Conservation (phyloP, 2,888 invertebrate genomes). For the Chymomyza procnemis region DNA sequence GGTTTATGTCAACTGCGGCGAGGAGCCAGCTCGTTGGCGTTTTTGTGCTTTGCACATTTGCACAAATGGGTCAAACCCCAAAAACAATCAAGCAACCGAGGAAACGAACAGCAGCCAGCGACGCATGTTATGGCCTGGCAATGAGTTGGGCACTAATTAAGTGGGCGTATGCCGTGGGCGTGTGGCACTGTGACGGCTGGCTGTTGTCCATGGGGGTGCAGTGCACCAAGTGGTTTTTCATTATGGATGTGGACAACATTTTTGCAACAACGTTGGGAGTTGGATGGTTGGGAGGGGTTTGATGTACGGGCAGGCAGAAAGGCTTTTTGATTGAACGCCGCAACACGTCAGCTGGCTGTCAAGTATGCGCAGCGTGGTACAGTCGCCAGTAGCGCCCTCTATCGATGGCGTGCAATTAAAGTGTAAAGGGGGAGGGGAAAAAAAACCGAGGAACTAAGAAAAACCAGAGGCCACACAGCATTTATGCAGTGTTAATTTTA, state of each 20-base stretch:
- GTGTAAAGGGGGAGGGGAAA: slow-evolving; percentile 16
- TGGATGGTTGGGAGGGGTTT: slow-evolving; percentile 7
- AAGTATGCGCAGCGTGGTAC: slow-evolving; percentile 58
- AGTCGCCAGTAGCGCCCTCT: neutral
- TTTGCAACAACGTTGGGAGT: slow-evolving; percentile 27
- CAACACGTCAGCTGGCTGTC: slow-evolving; percentile 56
- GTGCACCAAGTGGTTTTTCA: slow-evolving; percentile 49
- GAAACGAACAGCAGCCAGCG: slow-evolving; percentile 17
- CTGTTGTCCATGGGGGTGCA: slow-evolving; percentile 32
- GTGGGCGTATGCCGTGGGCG: slow-evolving; percentile 49
- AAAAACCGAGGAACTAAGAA: neutral
- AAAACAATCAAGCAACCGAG: slow-evolving; percentile 62
- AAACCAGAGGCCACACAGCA: slow-evolving; percentile 3
- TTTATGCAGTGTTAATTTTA: slow-evolving; percentile 33
- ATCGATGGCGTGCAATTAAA: slow-evolving; percentile 51
- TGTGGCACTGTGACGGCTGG: neutral
- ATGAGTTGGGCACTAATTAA: slow-evolving; percentile 67
- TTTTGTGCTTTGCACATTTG: slow-evolving; percentile 62
- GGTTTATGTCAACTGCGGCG: neutral
- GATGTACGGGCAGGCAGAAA: slow-evolving; percentile 36
- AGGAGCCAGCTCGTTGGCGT: slow-evolving; percentile 28
- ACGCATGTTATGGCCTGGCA: slow-evolving; percentile 41
- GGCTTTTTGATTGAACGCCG: slow-evolving; percentile 64
- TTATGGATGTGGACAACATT: slow-evolving; percentile 45
- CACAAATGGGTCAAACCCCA: slow-evolving; percentile 70